Conservation (phyloP, 2,797 vertebrate species). For the Crocidura indochinensis region DNA sequence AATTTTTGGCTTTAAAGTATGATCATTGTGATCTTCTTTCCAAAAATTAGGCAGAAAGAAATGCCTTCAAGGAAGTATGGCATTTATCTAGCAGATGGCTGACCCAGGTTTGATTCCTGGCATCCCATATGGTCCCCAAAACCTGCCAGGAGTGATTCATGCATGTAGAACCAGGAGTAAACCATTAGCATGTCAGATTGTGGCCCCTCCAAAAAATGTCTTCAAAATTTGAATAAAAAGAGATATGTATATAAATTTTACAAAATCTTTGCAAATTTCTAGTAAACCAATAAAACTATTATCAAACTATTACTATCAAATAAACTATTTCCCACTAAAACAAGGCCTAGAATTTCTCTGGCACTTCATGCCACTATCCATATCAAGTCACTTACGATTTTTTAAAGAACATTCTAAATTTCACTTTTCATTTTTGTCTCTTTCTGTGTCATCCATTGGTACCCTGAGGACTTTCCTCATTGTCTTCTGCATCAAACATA, state of each 20-base stretch:
- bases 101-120: too few relatives aligned
- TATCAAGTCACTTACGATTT: background rate
- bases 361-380: background rate
- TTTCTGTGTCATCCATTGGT: background rate
- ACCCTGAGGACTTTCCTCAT: background rate
- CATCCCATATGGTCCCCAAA: too few relatives aligned
- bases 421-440: constrained; percentile 20
- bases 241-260: constrained; percentile 21
- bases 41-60: constrained; percentile 45
- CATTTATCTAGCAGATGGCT: too few relatives aligned
- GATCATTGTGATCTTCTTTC: constrained; percentile 48
- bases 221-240: too few relatives aligned
- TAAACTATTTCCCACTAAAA: too few relatives aligned
- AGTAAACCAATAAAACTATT: background rate
- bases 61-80: constrained; percentile 18
- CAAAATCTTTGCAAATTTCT: background rate
- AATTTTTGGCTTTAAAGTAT: constrained; percentile 55
- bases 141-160: too few relatives aligned
- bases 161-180: too few relatives aligned
- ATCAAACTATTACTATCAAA: too few relatives aligned
- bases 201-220: too few relatives aligned
- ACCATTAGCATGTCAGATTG: too few relatives aligned
- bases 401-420: constrained; percentile 39
- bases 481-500: background rate
- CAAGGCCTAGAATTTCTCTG: background rate